Conservation (phyloP, 2,888 invertebrate species). For the Tetanocera ferruginea region DNA sequence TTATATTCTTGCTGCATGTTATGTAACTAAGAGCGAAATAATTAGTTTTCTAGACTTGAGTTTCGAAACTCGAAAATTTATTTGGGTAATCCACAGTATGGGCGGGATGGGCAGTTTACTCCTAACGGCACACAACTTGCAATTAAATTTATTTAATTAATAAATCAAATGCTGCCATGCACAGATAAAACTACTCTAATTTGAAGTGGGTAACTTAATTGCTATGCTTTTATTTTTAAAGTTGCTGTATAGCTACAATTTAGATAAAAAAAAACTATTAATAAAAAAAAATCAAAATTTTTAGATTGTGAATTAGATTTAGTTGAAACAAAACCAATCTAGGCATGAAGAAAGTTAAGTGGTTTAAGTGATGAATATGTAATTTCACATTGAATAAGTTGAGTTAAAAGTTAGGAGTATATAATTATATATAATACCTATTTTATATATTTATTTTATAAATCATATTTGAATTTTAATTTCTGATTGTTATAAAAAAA, state of each 20-base stretch:
- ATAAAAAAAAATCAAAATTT: too few species aligned
- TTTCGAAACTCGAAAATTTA: background rate
- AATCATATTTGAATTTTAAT: too few species aligned
- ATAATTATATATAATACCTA: background rate
- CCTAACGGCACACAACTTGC: background rate
- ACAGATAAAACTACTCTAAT: background rate
- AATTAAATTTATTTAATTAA: background rate
- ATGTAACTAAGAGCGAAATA: constrained; percentile 31
- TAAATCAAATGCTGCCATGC: constrained; percentile 17
- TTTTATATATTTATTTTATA: too few species aligned
- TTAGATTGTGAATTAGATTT: too few species aligned
- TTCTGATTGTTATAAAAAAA: too few species aligned
- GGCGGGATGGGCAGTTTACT: too few species aligned
- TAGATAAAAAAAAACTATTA: too few species aligned
- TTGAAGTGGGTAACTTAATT: background rate
- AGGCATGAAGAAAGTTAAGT: too few species aligned
- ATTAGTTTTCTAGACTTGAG: constrained; percentile 10
- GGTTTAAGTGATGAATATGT: too few species aligned
- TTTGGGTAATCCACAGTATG: background rate
- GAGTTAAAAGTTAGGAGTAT: background rate
- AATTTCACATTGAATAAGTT: too few species aligned
- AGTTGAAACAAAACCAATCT: too few species aligned
- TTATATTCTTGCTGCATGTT: constrained; percentile 15
- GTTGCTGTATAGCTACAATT: too few species aligned
- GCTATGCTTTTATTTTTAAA: background rate